Conservation (phyloP, 2,113 vertebrate genomes). For the Pachypanchax playfairii region DNA sequence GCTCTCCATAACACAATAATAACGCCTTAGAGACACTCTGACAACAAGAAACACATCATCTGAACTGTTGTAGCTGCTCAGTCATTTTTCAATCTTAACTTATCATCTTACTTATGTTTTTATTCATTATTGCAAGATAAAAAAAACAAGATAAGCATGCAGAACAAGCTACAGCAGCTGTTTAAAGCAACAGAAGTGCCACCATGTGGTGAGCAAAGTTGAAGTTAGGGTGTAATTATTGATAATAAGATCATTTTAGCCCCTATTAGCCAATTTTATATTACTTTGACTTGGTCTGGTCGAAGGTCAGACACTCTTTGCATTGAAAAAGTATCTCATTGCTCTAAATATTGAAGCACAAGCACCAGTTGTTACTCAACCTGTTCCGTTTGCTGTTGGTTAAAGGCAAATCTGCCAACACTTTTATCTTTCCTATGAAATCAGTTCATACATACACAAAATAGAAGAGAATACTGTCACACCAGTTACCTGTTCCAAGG, state of each 20-base stretch:
- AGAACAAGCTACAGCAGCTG: background rate
- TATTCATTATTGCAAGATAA: conserved; percentile 19
- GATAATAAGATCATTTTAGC: background rate
- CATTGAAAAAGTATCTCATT: conserved; percentile 27
- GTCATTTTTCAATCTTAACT: no score
- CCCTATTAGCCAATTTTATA: conserved; percentile 18
- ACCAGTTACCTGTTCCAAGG: conserved; percentile 61
- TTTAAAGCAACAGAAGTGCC: background rate
- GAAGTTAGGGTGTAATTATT: conserved; percentile 15
- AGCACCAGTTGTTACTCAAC: conserved; percentile 39
- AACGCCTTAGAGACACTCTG: conserved; percentile 27
- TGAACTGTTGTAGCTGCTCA: background rate
- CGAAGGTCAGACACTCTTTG: conserved; percentile 34
- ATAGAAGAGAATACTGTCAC: conserved; percentile 5
- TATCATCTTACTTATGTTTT: background rate
- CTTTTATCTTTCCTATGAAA: conserved; percentile 20
- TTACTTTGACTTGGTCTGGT: conserved; percentile 28
- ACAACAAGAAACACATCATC: background rate
- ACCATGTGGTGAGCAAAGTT: no score
- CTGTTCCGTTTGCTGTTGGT: background rate
- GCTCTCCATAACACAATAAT: background rate
- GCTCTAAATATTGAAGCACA: fast-evolving
- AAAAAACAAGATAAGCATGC: conserved; percentile 16
- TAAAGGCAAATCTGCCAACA: background rate
- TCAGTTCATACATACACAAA: background rate